phyloP scores from a whole-genome alignment of 1,140 invertebrate genomes.

The Drosophila nikananu region DNA sequence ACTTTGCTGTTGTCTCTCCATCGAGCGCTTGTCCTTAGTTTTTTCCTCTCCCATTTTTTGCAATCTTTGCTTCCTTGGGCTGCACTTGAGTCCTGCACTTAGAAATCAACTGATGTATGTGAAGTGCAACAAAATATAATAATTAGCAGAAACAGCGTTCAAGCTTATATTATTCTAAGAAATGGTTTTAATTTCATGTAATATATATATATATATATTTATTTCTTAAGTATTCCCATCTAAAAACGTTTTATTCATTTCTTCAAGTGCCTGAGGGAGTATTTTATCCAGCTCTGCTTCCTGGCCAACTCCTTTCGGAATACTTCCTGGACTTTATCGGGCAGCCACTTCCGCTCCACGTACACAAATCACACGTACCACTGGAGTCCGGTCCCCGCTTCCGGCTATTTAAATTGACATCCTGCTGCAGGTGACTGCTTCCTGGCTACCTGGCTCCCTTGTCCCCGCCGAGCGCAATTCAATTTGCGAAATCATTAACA shows the following conservation, averaged over 20 bases:
- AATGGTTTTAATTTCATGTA: too few species aligned
- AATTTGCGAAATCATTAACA: slow-evolving; percentile 81
- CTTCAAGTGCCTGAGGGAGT: not conserved
- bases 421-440: slow-evolving; percentile 65
- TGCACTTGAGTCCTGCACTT: slow-evolving; percentile 60
- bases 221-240: not conserved
- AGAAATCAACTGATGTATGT: not conserved
- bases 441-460: slow-evolving; percentile 54
- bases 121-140: not conserved
- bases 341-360: slow-evolving; percentile 63
- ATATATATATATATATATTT: too few species aligned
- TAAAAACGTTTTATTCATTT: slow-evolving; percentile 7
- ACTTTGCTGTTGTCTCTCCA: slow-evolving; percentile 34
- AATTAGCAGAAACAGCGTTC: not conserved
- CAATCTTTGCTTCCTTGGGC: slow-evolving; percentile 27
- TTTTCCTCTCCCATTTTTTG: not conserved
- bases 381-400: slow-evolving; percentile 51
- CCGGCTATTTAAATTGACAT: slow-evolving; percentile 76
- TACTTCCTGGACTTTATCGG: slow-evolving; percentile 73
- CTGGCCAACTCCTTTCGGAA: slow-evolving; percentile 40
- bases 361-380: slow-evolving; percentile 56
- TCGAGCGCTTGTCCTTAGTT: slow-evolving; percentile 2
- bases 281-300: slow-evolving; percentile 28
- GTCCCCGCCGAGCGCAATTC: slow-evolving; percentile 50
- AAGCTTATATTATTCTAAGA: not conserved